A percentile compares a stretch with the other conserved stretches of the same genome.
phyloP scores from a whole-genome alignment of 1,140 invertebrate genomes.

The Lepeophtheirus salmonis region DNA sequence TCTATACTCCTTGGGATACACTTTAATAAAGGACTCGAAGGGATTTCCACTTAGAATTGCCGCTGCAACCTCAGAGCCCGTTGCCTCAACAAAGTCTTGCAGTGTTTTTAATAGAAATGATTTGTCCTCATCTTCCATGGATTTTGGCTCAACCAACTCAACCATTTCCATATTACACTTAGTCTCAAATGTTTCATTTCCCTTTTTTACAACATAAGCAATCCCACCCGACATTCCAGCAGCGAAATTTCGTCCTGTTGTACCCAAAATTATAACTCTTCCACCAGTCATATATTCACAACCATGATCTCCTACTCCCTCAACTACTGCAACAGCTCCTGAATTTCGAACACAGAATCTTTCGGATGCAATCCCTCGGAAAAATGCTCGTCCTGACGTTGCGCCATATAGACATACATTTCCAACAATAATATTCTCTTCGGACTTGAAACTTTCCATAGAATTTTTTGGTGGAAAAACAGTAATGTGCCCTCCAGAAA shows the following conservation, averaged over 20 bases:
- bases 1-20: slow-evolving; percentile 94
- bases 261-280: slow-evolving; percentile 65
- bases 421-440: slow-evolving; percentile 88
- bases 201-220: slow-evolving; percentile 72
- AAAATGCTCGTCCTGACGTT: slow-evolving; percentile 78
- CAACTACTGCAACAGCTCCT: slow-evolving; percentile 70
- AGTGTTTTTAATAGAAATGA: slow-evolving; percentile 52
- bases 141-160: slow-evolving; percentile 59
- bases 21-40: slow-evolving; percentile 67
- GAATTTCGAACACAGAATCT: slow-evolving; percentile 95
- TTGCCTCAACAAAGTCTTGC: slow-evolving; percentile 69
- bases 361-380: slow-evolving; percentile 90
- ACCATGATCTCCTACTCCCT: slow-evolving; percentile 93
- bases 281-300: slow-evolving; percentile 99
- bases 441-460: slow-evolving; percentile 53
- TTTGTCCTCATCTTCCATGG: slow-evolving; percentile 48
- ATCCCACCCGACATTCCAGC: slow-evolving; percentile 96
- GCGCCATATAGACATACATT: slow-evolving; percentile 97
- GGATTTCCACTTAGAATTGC: slow-evolving; percentile 64
- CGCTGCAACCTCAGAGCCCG: slow-evolving; percentile 65
- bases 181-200: slow-evolving; percentile 55
- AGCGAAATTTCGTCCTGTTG: slow-evolving; percentile 92
- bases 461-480: slow-evolving; percentile 77
- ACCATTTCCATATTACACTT: slow-evolving; percentile 85
- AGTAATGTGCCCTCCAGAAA: slow-evolving; percentile 84